Evolutionary conservation across 2,113 vertebrate genomes (phyloP).

Genomic region (Pomatostomus ruficeps): DNA sequence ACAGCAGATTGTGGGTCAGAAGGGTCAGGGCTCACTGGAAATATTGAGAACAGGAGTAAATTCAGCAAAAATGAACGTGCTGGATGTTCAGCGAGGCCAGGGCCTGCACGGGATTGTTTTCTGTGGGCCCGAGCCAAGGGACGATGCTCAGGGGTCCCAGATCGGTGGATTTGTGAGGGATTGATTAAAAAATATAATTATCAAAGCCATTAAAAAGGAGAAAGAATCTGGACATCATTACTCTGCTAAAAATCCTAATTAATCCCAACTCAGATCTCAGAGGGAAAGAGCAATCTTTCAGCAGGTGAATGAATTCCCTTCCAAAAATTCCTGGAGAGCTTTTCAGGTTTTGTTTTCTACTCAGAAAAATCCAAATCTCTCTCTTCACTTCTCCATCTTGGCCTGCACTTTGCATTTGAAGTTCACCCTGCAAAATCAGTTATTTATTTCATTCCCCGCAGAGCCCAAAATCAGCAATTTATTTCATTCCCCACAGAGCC

Average conservation of each 20-base stretch:
- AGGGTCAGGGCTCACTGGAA: conserved; percentile 25
- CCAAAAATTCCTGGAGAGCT: not conserved
- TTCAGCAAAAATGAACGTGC: conserved; percentile 35
- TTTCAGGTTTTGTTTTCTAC: not conserved
- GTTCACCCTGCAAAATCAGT: not conserved
- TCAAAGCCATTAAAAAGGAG: not conserved
- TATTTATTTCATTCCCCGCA: not conserved
- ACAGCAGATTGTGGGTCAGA: conserved; percentile 35
- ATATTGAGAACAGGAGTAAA: conserved; percentile 38
- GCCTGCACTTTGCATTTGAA: not conserved
- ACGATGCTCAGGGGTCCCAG: conserved; percentile 29
- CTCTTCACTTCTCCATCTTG: not conserved
- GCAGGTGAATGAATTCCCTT: not conserved
- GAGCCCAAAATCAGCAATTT: too few species aligned
- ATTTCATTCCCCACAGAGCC: not conserved
- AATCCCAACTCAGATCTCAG: not conserved
- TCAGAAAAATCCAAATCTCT: not conserved
- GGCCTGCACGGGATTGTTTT: conserved; percentile 64
- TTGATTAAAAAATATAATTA: conserved; percentile 17
- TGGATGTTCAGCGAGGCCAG: conserved; percentile 13
- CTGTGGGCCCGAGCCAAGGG: conserved; percentile 54
- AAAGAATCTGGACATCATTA: not conserved
- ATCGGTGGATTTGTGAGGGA: conserved; percentile 45
- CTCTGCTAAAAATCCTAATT: conserved; percentile 24
- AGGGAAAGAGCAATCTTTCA: not conserved